A percentile compares a stretch with the other conserved stretches of the same genome.
These are phyloP conservation scores for Clarias gariepinus DNA, from an alignment of 2,113 vertebrate species.

Conservation along the genomic window DNA sequence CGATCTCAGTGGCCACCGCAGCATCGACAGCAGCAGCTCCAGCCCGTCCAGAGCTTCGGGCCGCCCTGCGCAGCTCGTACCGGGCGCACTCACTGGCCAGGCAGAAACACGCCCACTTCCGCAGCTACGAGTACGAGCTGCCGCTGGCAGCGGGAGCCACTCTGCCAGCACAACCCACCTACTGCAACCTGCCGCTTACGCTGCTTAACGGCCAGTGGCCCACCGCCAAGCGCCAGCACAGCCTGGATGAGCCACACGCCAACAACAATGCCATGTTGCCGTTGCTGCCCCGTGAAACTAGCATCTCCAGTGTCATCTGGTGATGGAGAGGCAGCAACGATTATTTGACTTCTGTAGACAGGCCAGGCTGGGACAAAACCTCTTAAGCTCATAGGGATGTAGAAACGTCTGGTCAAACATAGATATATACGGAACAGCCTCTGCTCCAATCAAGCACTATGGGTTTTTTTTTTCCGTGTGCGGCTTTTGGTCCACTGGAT, in stretches of 20 bases:
- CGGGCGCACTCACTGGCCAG: slow-evolving; percentile 88
- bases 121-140: slow-evolving; percentile 95
- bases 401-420: slow-evolving; percentile 7
- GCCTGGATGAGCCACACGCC: slow-evolving; percentile 93
- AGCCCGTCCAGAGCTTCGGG: slow-evolving; percentile 95
- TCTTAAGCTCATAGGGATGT: neutral
- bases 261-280: slow-evolving; percentile 99
- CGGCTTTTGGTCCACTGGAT: slow-evolving; percentile 20
- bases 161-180: slow-evolving; percentile 98
- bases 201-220: slow-evolving; percentile 96
- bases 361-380: slow-evolving; percentile 43
- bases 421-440: slow-evolving; percentile 17
- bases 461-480: neutral
- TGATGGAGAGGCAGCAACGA: slow-evolving; percentile 64
- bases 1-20: slow-evolving; percentile 97
- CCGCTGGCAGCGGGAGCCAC: slow-evolving; percentile 83
- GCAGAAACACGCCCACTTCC: slow-evolving; percentile 98
- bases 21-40: slow-evolving; percentile 97
- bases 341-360: slow-evolving; percentile 32
- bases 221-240: slow-evolving; percentile 90
- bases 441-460: slow-evolving; percentile 10
- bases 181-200: slow-evolving; percentile 99
- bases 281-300: slow-evolving; percentile 95
- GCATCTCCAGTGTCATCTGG: slow-evolving; percentile 99
- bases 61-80: slow-evolving; percentile 96